Conservation (phyloP, 2,113 vertebrate species). For the Melanocharis versteri region DNA sequence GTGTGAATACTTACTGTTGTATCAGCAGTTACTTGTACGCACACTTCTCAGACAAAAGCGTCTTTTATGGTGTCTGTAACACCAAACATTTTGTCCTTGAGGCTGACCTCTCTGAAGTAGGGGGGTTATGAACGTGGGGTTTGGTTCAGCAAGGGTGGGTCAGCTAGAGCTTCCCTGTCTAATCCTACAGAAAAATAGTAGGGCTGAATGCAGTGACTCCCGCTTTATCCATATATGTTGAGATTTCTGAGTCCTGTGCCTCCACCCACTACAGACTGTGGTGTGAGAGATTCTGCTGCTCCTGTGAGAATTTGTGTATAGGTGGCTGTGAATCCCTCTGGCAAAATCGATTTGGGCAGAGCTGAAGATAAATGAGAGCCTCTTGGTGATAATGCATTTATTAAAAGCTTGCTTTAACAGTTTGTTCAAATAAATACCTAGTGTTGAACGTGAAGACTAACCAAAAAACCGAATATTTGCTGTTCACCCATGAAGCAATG, state of each 20-base stretch:
- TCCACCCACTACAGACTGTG: not conserved
- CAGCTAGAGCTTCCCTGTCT: not conserved
- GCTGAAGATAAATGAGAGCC: not conserved
- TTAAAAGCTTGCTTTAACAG: not conserved
- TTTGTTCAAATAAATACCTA: not conserved
- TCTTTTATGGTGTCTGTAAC: not conserved
- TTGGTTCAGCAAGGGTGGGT: not conserved
- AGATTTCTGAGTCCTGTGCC: not conserved
- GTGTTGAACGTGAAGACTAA: not conserved
- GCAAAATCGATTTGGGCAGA: not conserved
- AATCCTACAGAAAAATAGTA: not conserved
- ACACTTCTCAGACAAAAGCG: not conserved
- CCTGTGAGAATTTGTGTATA: not conserved
- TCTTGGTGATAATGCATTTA: not conserved
- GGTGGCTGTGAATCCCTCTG: not conserved
- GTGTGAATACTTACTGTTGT: not conserved
- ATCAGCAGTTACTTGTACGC: not conserved
- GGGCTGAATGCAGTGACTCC: not conserved
- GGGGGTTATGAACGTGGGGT: accelerated
- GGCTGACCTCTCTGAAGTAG: not conserved
- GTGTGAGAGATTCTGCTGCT: not conserved
- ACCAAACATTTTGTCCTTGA: not conserved
- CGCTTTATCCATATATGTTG: not conserved
- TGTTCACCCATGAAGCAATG: not conserved
- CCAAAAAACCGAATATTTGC: not conserved